Conservation (phyloP, 2,113 vertebrate genomes). For the Vidua chalybeata region DNA sequence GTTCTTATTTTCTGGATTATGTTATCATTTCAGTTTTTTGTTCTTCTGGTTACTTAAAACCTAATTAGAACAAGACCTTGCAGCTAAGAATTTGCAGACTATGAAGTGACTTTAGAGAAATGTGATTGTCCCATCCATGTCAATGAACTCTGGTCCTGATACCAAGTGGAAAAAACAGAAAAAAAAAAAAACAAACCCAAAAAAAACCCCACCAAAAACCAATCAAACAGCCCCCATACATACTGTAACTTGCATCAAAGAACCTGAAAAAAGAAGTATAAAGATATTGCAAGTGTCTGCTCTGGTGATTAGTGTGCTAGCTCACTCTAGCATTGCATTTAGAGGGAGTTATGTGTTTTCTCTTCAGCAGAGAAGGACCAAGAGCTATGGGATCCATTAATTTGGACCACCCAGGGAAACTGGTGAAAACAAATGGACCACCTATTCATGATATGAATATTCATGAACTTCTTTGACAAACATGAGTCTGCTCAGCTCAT, state of each 20-base stretch:
- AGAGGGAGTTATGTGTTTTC: background rate
- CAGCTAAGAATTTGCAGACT: background rate
- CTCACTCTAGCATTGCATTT: background rate
- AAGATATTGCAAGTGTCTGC: background rate
- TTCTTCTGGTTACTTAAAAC: background rate
- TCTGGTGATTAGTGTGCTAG: background rate
- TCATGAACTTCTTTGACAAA: background rate
- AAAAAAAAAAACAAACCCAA: no score
- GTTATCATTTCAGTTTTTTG: background rate
- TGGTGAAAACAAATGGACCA: no score
- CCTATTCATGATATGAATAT: background rate
- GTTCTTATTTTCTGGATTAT: background rate
- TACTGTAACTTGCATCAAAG: background rate
- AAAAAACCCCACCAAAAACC: background rate
- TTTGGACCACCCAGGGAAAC: background rate
- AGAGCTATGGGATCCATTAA: background rate
- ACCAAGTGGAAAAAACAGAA: background rate
- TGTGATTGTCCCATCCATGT: background rate
- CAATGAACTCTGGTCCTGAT: background rate
- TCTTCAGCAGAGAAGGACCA: background rate
- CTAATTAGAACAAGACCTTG: background rate
- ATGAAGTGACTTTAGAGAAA: background rate
- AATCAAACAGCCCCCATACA: accelerated
- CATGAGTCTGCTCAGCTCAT: background rate
- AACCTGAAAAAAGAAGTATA: background rate